Percentiles rank a stretch among this genome's conserved stretches.
Evolutionary conservation across 2,888 invertebrate genomes (phyloP).

Genomic region (Nephrotoma flavescens): DNA sequence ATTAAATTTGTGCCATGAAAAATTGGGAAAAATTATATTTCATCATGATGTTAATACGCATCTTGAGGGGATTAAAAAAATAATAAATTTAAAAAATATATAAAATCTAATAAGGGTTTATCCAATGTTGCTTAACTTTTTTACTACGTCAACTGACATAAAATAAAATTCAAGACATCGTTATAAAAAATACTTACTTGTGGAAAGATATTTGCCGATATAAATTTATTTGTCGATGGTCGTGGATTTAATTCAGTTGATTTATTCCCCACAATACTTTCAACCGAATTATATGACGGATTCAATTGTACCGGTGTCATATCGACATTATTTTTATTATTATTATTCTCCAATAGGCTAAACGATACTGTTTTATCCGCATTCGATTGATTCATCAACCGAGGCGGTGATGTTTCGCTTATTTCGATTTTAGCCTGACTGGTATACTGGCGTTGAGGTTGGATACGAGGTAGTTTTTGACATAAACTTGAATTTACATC

Average conservation of each 20-base stretch:
- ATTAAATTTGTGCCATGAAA: not conserved
- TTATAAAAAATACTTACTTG: not conserved
- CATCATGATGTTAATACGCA: not conserved
- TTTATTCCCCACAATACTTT: slow-evolving; percentile 21
- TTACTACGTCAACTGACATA: too few species aligned
- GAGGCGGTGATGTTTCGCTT: slow-evolving; percentile 12
- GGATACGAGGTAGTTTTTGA: slow-evolving; percentile 13
- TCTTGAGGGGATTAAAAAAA: not conserved
- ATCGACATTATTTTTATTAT: slow-evolving; percentile 18
- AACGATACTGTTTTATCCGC: slow-evolving; percentile 23
- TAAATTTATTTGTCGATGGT: not conserved
- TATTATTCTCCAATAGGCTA: slow-evolving; percentile 11
- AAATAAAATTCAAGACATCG: too few species aligned
- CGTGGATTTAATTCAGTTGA: slow-evolving; percentile 6
- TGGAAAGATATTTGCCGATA: not conserved
- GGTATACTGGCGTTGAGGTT: not conserved
- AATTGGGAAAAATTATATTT: not conserved
- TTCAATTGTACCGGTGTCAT: slow-evolving; percentile 21
- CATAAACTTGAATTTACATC: slow-evolving; percentile 3
- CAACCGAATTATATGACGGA: slow-evolving; percentile 23
- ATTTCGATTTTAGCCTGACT: slow-evolving; percentile 15
- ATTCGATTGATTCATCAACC: slow-evolving; percentile 14
- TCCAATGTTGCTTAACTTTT: not conserved
- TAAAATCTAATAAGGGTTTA: not conserved
- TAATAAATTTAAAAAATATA: not conserved